Evolutionary conservation across 2,113 vertebrate genomes (phyloP), one percentile per base, ranked within the genome.

Genomic region (Anguilla rostrata): DNA sequence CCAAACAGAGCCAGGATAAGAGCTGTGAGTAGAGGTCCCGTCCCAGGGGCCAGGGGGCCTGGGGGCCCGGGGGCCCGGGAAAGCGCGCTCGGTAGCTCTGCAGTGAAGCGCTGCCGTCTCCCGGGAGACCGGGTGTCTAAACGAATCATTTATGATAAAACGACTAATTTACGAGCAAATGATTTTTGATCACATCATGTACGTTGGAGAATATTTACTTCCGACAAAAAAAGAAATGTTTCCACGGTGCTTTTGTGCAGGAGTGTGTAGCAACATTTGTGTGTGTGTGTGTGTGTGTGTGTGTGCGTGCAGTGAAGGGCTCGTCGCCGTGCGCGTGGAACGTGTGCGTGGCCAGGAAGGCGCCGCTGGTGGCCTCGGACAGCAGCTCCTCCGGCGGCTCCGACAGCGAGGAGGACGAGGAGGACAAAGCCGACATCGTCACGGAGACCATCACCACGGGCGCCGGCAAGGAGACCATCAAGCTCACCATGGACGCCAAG

Each of bases 361-460:
- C 95, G 0, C 95, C 97, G 0, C 90, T 95, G 39, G 92, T 93
- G 85, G 95, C 94, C 71, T 95, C 96, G 0, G 97, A 97, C 94
- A 96, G 97, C 93, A 96, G 96, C 93, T 97, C 97, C 87, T 97
- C 96, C 0, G 96, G 95, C 0, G 96, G 96, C 71, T 97, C 97
- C 0, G 95, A 96, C 91, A 95, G 96, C 0, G 94, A 96, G 12
- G 96, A 97, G 0, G 94, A 96, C 0, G 91, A 95, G 49, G 71
- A 75, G 9, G 95, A 95, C 40, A 96, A 94, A 49, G 91, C 88
- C 0, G 90, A 88, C 0, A 91, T 88, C 0, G 9, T 91, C 88
- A 90, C 88, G 0, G 95, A 93, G 60, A 82, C 94, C 39, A 78
- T 92, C 86, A 94, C 94, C 90, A 92, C 93, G 8, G 92, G 93